Evolutionary conservation across 2,113 vertebrate species (phyloP).

Genomic region (Dendrocopos noguchii): DNA sequence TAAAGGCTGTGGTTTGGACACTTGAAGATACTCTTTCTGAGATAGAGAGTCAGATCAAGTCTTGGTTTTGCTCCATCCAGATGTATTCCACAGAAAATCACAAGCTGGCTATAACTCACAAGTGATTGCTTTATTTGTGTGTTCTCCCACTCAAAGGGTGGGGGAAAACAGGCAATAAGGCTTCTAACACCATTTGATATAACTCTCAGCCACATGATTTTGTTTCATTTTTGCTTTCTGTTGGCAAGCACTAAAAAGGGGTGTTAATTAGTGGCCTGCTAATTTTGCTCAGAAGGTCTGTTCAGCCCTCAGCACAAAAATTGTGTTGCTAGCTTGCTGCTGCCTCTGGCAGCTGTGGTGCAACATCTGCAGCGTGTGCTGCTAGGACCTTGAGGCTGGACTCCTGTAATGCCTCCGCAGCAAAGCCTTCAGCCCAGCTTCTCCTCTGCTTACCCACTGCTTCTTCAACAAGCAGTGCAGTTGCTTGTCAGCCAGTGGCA

Average conservation of each 20-base stretch:
- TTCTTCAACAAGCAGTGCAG: not conserved
- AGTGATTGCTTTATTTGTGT: conserved; percentile 51
- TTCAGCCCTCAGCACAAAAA: not conserved
- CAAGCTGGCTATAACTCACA: conserved; percentile 38
- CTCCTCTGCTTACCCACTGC: not conserved
- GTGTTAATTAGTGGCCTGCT: conserved; percentile 43
- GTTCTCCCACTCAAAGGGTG: not conserved
- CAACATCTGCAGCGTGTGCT: not conserved
- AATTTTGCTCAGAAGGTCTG: conserved; percentile 13
- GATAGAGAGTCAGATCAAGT: not conserved
- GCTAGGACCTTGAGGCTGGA: fast-evolving
- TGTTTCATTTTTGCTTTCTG: conserved; percentile 55
- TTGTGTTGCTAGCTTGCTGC: not conserved
- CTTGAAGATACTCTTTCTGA: not conserved
- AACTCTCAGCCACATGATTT: conserved; percentile 49
- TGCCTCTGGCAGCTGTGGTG: not conserved
- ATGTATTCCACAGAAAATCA: conserved; percentile 30
- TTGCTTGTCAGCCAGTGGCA: not conserved
- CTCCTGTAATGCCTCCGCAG: fast-evolving
- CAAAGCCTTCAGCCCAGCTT: not conserved
- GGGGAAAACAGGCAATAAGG: conserved; percentile 35
- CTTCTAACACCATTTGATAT: conserved; percentile 44
- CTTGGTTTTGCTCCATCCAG: not conserved
- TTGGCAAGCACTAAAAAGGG: conserved; percentile 34
- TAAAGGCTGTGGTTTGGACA: not conserved